phyloP scores from a whole-genome alignment of 2,888 invertebrate species.

The Drosophila merina region DNA sequence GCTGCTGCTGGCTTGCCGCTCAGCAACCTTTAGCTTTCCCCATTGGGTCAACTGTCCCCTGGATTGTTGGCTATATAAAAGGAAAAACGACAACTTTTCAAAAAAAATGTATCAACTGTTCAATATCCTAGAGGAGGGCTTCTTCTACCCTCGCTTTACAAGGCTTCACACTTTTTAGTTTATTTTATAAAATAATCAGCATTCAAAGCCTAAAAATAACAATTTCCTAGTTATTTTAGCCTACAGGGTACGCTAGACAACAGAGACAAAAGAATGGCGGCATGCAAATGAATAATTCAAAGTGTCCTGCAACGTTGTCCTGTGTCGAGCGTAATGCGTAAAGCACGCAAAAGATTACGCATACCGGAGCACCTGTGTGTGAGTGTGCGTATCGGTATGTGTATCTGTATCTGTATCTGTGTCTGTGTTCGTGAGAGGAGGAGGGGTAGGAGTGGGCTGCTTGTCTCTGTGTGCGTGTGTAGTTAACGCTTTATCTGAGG shows the following conservation, averaged over 20 bases:
- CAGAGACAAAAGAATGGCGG: constrained; percentile 18
- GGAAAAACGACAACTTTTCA: neutral
- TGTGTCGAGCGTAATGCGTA: constrained; percentile 74
- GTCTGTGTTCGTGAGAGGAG: constrained; percentile 9
- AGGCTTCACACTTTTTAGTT: neutral
- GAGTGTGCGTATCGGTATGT: constrained; percentile 16
- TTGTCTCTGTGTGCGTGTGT: constrained; percentile 58
- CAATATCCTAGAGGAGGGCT: neutral
- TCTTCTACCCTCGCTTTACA: too few relatives aligned
- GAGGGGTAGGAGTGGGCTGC: constrained; percentile 1
- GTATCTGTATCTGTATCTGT: constrained; percentile 22
- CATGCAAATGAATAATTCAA: constrained; percentile 79
- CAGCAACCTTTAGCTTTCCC: constrained; percentile 29
- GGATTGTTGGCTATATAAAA: constrained; percentile 52
- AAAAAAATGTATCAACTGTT: neutral
- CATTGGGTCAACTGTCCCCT: constrained; percentile 60
- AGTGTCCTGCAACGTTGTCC: constrained; percentile 79
- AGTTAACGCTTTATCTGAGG: constrained; percentile 78
- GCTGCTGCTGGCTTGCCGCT: neutral
- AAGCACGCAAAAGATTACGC: constrained; percentile 78
- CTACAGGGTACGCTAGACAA: constrained; percentile 8
- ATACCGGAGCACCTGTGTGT: constrained; percentile 54
- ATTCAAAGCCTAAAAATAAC: neutral
- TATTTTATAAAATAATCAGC: neutral
- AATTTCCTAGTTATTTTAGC: neutral